Conservation (phyloP, 2,888 invertebrate species). For the Conomelus anceps region DNA sequence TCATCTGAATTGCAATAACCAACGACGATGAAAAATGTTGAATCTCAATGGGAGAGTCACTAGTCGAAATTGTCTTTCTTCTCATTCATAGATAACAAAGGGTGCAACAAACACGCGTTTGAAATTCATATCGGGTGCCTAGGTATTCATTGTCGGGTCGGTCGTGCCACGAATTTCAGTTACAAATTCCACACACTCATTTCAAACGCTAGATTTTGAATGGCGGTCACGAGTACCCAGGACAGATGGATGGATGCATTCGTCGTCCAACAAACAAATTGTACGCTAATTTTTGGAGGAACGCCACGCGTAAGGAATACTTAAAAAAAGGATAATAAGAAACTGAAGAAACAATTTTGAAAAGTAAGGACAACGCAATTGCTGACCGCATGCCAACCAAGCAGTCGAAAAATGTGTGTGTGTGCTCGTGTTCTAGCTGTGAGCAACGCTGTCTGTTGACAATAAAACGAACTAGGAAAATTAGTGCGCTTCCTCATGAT, state of each 20-base stretch:
- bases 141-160: not conserved
- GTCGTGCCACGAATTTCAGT: not conserved
- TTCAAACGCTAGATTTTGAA: not conserved
- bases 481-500: not conserved
- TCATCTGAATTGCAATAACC: too few species aligned
- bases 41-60: too few species aligned
- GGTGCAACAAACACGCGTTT: not conserved
- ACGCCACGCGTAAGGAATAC: not conserved
- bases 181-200: not conserved
- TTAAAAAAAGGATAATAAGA: not conserved
- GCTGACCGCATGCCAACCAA: not conserved
- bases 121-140: not conserved
- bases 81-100: not conserved
- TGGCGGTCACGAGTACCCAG: not conserved
- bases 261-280: not conserved
- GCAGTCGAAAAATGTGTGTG: not conserved
- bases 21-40: not conserved
- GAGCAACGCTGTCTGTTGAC: not conserved
- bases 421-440: too few species aligned
- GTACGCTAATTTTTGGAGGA: not conserved
- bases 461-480: not conserved
- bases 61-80: not conserved
- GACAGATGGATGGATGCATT: not conserved
- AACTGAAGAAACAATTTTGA: not conserved
- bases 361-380: not conserved